These are phyloP conservation scores for Tetragnatha montana DNA, from an alignment of 2,888 invertebrate species.

Conservation along the genomic window DNA sequence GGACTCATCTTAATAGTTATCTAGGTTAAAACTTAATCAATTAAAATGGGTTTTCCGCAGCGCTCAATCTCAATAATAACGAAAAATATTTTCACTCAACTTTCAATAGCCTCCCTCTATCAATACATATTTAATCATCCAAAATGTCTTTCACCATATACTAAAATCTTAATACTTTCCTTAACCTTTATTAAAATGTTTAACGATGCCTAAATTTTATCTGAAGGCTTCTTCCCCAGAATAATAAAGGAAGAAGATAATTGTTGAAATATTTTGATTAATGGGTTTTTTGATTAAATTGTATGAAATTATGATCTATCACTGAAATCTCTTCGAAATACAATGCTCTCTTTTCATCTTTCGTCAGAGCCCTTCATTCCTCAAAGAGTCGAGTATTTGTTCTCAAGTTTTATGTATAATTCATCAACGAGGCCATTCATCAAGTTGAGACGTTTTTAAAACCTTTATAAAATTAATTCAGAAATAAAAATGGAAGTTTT, in stretches of 20 bases:
- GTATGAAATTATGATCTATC: conserved; percentile 41
- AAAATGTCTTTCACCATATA: too few relatives aligned
- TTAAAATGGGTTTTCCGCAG: too few relatives aligned
- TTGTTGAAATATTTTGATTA: conserved; percentile 30
- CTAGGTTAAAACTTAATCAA: too few relatives aligned
- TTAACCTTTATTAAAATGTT: background rate
- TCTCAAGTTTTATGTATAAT: conserved; percentile 48
- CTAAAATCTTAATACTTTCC: background rate
- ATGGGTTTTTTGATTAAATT: conserved; percentile 19
- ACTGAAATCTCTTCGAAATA: conserved; percentile 26
- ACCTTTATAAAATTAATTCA: background rate
- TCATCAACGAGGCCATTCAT: conserved; percentile 41
- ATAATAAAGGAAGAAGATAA: background rate
- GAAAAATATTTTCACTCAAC: too few relatives aligned
- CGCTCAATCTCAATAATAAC: too few relatives aligned
- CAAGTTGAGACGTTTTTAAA: conserved; percentile 21
- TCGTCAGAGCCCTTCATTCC: background rate
- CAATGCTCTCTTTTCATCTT: conserved; percentile 22
- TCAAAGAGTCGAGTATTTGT: conserved; percentile 7
- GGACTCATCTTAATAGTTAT: too few relatives aligned
- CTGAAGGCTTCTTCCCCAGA: background rate
- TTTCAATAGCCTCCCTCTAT: background rate
- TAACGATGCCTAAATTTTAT: background rate
- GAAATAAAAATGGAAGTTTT: background rate
- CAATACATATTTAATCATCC: background rate